These are phyloP conservation scores for Drosophila basisetae DNA, from an alignment of 2,888 invertebrate species.

Conservation along the genomic window DNA sequence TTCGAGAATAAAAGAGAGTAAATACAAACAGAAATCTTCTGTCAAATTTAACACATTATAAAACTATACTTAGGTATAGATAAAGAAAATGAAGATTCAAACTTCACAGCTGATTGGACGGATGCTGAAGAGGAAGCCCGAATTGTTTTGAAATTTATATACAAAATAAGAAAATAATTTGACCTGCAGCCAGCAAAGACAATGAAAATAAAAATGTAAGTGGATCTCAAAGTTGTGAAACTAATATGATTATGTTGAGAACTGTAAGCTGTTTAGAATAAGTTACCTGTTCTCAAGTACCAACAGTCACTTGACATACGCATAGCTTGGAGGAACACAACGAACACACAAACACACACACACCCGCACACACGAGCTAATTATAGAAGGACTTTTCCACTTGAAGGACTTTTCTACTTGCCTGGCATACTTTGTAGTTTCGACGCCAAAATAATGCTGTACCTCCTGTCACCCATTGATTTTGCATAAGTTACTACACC, in stretches of 20 bases:
- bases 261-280: constrained; percentile 26
- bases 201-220: background rate
- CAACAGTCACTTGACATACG: constrained; percentile 60
- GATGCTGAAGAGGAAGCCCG: background rate
- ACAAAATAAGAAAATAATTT: background rate
- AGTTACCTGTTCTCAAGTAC: constrained; percentile 34
- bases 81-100: background rate
- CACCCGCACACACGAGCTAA: constrained; percentile 18
- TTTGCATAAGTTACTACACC: constrained; percentile 29
- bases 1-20: background rate
- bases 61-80: background rate
- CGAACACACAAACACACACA: constrained; percentile 26
- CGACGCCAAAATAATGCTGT: constrained; percentile 2
- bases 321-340: constrained; percentile 9
- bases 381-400: constrained; percentile 33
- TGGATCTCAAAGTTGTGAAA: background rate
- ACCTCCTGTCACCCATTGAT: constrained; percentile 28
- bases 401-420: background rate
- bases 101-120: background rate
- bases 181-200: background rate
- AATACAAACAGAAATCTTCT: background rate
- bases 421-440: constrained; percentile 20
- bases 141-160: background rate
- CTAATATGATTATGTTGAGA: constrained; percentile 8
- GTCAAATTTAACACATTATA: background rate